phyloP scores from a whole-genome alignment of 2,797 vertebrate species.

The Acanthurus leucopareius region DNA sequence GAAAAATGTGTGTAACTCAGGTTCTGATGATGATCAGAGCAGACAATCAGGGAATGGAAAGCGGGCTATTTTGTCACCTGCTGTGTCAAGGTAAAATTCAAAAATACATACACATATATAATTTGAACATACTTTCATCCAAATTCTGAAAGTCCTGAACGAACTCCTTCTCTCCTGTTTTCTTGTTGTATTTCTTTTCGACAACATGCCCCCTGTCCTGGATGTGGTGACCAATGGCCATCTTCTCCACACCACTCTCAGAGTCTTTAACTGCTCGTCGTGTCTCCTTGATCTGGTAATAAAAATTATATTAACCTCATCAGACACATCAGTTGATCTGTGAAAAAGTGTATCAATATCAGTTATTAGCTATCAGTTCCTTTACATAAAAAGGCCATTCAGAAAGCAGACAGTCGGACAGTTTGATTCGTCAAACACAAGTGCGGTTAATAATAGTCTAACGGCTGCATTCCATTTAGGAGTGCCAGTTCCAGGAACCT shows the following conservation, averaged over 20 bases:
- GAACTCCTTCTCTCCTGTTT: constrained; percentile 92
- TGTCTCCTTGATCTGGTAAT: constrained; percentile 91
- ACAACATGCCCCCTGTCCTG: constrained; percentile 92
- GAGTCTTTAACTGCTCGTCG: constrained; percentile 90
- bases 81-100: no score
- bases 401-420: neutral
- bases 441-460: constrained; percentile 4
- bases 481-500: neutral
- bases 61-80: no score
- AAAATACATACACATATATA: neutral
- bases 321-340: neutral
- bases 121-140: constrained; percentile 89
- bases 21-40: no score
- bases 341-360: neutral
- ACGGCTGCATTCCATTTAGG: constrained; percentile 11
- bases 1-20: no score
- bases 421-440: constrained; percentile 6
- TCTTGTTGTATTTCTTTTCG: constrained; percentile 90
- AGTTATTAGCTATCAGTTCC: neutral
- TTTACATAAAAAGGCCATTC: neutral
- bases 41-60: no score
- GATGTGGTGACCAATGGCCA: constrained; percentile 95
- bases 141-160: constrained; percentile 96
- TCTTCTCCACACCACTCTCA: constrained; percentile 92
- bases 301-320: constrained; percentile 4